Base-by-base conservation (phyloP, 2,113 vertebrate species). In the Diphyllodes magnificus region DNA sequence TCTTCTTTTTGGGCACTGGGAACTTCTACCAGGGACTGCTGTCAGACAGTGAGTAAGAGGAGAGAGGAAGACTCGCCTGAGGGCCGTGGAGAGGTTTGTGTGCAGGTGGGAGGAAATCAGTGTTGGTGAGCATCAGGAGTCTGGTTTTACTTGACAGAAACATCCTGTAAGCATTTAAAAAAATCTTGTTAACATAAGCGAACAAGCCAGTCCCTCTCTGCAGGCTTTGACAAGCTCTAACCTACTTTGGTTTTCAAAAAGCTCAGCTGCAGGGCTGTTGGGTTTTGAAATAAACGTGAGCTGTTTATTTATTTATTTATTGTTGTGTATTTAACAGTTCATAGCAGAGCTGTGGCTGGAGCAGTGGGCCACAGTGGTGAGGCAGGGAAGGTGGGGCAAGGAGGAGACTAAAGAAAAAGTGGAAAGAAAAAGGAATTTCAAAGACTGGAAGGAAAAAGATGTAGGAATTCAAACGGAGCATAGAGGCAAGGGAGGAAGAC, bases 161-260 rank as follows among this genome's bases (percentile, higher is more conserved):
- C 89, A 88, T 80, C 80, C 76, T 86, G 68, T 87, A 66, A 95
- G 78, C 49, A 45, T 93, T 87, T 56, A 78, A 87, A 91, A 80
- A 80, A 78, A 9, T 27, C 73, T 64, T 92, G 77, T 92, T 96
- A 95, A 89, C 82, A 81, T 57, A 53, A 94, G 45, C 2, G 49
- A 92, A 78, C 45, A 39, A 89, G 56, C 25, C 66, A 53, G 68
- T 86, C 27, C 63, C 91, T 72, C 17, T 50, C 65, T 91, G 69
- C 77, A 91, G 65, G 68, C 69, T 95, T 82, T 95, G 77, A 91
- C 72, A 94, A 81, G 60, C 72, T 84, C 64, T 72, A 93, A 40
- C 59, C 63, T 75, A 86, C 78, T 95, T 44, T 64, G 51, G 24
- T 56, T 90, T 93, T 88, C 79, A 86, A 31, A 93, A 60, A 86